Evolutionary conservation across 2,888 invertebrate genomes (phyloP).

Genomic region (Caenorhabditis wallacei): DNA sequence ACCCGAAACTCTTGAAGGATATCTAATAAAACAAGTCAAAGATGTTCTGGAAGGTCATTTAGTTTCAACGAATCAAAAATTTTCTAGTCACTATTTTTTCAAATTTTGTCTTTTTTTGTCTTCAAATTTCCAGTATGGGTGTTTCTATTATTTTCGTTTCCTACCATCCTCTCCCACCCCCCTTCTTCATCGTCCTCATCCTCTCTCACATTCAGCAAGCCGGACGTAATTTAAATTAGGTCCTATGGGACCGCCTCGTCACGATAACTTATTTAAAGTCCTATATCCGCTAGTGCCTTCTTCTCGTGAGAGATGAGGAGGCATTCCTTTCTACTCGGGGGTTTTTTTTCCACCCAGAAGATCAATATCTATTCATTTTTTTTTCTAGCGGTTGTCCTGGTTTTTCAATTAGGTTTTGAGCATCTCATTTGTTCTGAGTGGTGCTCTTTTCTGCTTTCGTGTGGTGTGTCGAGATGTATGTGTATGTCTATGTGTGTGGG

Average conservation of each 20-base stretch:
- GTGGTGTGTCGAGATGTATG: conserved; percentile 19
- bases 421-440: conserved; percentile 42
- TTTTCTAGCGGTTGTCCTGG: conserved; percentile 21
- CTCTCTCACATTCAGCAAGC: conserved; percentile 31
- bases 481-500: conserved; percentile 38
- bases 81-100: no score
- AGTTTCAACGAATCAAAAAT: no score
- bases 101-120: no score
- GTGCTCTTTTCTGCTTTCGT: conserved; percentile 25
- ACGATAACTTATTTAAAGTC: conserved; percentile 48
- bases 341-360: conserved; percentile 14
- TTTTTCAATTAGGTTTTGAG: conserved; percentile 28
- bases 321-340: conserved; percentile 3
- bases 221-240: conserved; percentile 46
- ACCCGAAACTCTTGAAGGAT: no score
- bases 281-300: conserved; percentile 38
- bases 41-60: no score
- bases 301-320: conserved; percentile 11
- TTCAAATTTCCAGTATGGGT: not conserved
- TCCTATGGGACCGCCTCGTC: conserved; percentile 48
- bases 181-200: not conserved
- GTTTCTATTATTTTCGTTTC: not conserved
- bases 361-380: conserved; percentile 34
- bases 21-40: no score
- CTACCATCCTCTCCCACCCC: not conserved